Evolutionary conservation across 2,113 vertebrate genomes (phyloP), one percentile per base, ranked within the genome.

Genomic region (Synchiropus splendidus): DNA sequence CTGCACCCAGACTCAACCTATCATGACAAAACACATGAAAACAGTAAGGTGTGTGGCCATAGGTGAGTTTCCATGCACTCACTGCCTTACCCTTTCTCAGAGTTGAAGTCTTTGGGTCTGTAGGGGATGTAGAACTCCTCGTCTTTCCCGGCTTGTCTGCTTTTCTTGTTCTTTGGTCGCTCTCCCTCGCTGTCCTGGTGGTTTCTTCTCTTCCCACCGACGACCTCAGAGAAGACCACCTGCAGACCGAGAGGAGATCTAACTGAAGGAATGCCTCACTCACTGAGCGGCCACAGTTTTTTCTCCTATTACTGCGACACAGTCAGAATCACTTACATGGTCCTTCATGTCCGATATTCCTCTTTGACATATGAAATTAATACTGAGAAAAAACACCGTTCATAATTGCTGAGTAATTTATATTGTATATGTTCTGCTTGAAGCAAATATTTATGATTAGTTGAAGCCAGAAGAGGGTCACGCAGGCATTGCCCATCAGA

Each of bases 31-130:
- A 40, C 18, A 48, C 18, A 48, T 1, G 2, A 2, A 30, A 2
- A 1, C 6, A 12, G 48, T 32, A 36, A 6, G 34, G 36, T 16
- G 34, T n/a, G n/a, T n/a, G n/a, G n/a, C n/a, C 12, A 13, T 1
- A 3, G 1, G 5, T 4, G 3, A 17, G 6, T 35, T 32, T 11
- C 15, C 2, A 9, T 31, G 15, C 17, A 16, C 21, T 13, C 4
- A 18, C n/a, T 4, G 5, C 6, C 82, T 74, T 77, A 98, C 94
- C 94, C 95, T 56, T 85, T 80, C 70, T 98, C 94, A 0, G 91
- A 94, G 53, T 97, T 80, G 0, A 96, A 94, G 70, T 98, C 95
- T 75, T 90, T 95, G 35, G 94, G 91, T 63, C 83, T 81, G 71
- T 97, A 96, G 0, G 93, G 94, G 64, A 99, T 76, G 48, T 90